Conservation (phyloP, 1,140 invertebrate genomes). For the Sipha flava region DNA sequence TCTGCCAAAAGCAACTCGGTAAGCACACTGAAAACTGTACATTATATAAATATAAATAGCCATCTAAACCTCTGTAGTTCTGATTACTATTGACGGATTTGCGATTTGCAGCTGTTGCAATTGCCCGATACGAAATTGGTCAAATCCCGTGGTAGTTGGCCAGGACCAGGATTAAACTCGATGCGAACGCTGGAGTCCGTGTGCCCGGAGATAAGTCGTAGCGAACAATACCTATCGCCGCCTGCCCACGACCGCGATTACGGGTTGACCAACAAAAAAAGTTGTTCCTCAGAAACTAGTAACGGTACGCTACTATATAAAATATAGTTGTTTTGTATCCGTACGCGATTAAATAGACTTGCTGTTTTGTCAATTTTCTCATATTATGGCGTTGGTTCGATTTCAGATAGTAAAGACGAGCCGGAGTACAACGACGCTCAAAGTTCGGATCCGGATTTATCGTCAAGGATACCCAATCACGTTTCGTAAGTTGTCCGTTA, state of each 20-base stretch:
- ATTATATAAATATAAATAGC: not conserved
- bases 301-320: not conserved
- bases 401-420: conserved; percentile 16
- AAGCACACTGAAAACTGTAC: not conserved
- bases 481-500: not conserved
- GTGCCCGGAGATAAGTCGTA: conserved; percentile 70
- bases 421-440: not conserved
- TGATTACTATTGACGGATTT: not conserved
- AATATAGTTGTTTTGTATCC: no score
- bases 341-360: not conserved
- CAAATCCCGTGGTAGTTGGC: conserved; percentile 73
- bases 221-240: conserved; percentile 60
- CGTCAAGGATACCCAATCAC: not conserved
- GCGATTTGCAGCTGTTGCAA: conserved; percentile 51
- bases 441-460: not conserved
- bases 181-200: conserved; percentile 19
- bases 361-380: not conserved
- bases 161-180: conserved; percentile 56
- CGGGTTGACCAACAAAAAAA: conserved; percentile 26
- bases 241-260: conserved; percentile 11
- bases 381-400: not conserved
- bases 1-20: conserved; percentile 8
- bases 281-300: conserved; percentile 21
- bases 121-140: conserved; percentile 61
- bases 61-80: not conserved